Evolutionary conservation across 2,113 vertebrate genomes (phyloP).

Genomic region (Lynx canadensis): DNA sequence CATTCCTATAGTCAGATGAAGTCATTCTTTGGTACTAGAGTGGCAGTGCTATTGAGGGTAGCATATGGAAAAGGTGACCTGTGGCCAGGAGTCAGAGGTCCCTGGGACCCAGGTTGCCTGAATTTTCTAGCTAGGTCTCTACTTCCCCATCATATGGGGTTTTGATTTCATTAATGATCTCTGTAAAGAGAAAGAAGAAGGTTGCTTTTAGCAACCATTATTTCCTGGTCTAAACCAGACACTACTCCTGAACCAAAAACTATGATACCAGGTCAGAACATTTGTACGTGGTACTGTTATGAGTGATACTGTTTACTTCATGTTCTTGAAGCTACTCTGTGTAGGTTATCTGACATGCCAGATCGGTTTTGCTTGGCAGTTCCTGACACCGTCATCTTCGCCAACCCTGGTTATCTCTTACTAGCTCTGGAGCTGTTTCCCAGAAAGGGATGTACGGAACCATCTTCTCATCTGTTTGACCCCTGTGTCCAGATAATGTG

Average conservation of each 20-base stretch:
- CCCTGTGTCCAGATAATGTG: neutral
- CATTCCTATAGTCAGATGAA: neutral
- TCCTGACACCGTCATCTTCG: neutral
- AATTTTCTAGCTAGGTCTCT: neutral
- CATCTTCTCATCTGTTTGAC: neutral
- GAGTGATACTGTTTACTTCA: neutral
- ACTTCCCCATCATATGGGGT: neutral
- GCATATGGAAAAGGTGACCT: neutral
- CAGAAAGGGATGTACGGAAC: neutral
- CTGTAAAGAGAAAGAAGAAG: constrained; percentile 6
- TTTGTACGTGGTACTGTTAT: neutral
- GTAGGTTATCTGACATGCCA: neutral
- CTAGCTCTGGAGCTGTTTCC: neutral
- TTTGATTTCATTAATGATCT: constrained; percentile 49
- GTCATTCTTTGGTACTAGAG: neutral
- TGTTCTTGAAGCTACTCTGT: neutral
- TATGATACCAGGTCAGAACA: neutral
- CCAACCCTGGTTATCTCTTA: neutral
- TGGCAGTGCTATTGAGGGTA: neutral
- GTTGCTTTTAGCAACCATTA: neutral
- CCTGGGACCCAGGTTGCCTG: neutral
- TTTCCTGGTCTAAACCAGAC: neutral
- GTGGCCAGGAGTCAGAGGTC: neutral
- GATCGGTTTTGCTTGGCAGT: neutral
- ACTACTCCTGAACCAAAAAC: neutral